Evolutionary conservation across 2,888 invertebrate genomes (phyloP).

Genomic region (Xanthorhoe spadicearia): DNA sequence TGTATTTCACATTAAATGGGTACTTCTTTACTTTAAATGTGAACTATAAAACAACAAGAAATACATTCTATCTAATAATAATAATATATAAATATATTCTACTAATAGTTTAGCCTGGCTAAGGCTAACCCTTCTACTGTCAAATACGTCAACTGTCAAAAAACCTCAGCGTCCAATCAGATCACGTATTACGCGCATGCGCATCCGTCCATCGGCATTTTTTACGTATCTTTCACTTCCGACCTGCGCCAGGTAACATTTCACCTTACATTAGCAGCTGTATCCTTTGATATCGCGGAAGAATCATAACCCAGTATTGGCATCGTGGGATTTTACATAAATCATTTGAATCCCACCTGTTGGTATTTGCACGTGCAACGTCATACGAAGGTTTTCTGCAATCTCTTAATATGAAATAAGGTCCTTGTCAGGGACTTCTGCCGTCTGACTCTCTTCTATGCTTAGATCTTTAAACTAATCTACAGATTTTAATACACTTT

Average conservation of each 20-base stretch:
- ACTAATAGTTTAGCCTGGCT: too few species aligned
- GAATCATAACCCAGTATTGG: conserved; percentile 7
- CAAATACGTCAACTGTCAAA: neutral
- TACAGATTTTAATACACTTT: too few species aligned
- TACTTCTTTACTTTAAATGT: too few species aligned
- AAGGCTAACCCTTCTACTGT: neutral
- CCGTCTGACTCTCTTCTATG: too few species aligned
- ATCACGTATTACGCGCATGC: conserved; percentile 56
- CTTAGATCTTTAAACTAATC: too few species aligned
- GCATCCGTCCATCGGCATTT: conserved; percentile 61
- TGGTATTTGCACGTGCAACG: conserved; percentile 1
- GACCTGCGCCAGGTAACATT: conserved; percentile 70
- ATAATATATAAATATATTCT: too few species aligned
- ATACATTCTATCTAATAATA: too few species aligned
- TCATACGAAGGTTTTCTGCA: neutral
- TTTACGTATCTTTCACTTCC: conserved; percentile 80
- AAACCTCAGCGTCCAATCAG: conserved; percentile 44
- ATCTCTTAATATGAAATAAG: too few species aligned
- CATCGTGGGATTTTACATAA: conserved; percentile 17
- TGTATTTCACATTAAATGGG: too few species aligned
- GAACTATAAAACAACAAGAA: too few species aligned
- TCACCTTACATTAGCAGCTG: conserved; percentile 51
- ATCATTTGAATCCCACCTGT: conserved; percentile 7
- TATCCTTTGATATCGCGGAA: conserved; percentile 29
- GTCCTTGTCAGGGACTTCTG: too few species aligned